Conservation (phyloP, 2,797 vertebrate genomes). For the Passerculus sandwichensis region DNA sequence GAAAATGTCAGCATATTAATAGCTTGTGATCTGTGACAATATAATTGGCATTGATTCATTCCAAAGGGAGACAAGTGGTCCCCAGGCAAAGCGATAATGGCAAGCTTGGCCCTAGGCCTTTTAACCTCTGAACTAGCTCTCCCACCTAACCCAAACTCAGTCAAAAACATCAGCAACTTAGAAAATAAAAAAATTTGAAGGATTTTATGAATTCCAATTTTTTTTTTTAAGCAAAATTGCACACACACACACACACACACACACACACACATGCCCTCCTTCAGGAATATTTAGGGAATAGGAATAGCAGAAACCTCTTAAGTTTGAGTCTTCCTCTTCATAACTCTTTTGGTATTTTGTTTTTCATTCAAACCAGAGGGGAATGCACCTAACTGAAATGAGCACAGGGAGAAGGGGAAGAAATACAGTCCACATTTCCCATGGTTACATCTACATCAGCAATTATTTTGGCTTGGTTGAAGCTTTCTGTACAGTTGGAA, state of each 20-base stretch:
- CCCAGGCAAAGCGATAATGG: not conserved
- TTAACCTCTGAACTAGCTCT: not conserved
- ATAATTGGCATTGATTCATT: not conserved
- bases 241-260: fast-evolving
- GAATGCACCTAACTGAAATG: not conserved
- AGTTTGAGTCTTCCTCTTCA: not conserved
- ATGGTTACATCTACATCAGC: not conserved
- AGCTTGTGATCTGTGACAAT: not conserved
- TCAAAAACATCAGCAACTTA: not conserved
- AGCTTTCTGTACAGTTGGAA: not conserved
- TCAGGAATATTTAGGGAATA: not conserved
- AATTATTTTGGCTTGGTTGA: not conserved
- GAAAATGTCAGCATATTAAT: not conserved
- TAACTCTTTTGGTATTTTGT: not conserved
- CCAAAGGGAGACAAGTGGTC: not conserved
- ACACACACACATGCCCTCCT: fast-evolving
- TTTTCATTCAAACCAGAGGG: not conserved
- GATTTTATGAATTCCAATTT: not conserved
- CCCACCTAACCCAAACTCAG: not conserved
- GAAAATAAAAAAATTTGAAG: not conserved
- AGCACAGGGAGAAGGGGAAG: not conserved
- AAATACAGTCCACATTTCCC: not conserved
- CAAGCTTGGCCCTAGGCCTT: not conserved
- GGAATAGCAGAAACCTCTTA: not conserved
- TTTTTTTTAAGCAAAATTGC: not conserved